phyloP scores from a whole-genome alignment of 2,888 invertebrate genomes.

The Rhyacophila evoluta region DNA sequence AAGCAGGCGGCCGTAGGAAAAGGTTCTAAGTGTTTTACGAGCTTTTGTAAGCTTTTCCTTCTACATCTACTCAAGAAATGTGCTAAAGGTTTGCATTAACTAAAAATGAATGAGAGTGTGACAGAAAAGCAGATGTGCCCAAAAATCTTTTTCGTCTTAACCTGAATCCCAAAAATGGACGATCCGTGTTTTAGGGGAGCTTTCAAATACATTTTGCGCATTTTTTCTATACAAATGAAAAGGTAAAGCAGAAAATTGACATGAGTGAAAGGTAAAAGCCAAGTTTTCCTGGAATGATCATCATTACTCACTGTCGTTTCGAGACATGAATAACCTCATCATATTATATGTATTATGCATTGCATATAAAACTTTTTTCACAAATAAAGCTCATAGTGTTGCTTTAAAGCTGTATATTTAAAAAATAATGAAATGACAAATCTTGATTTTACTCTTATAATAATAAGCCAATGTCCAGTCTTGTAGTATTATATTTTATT shows the following conservation, averaged over 20 bases:
- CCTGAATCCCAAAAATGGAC: constrained; percentile 25
- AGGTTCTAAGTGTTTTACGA: background rate
- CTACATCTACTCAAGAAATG: constrained; percentile 25
- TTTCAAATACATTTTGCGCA: background rate
- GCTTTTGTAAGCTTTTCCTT: constrained; percentile 19
- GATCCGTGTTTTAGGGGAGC: constrained; percentile 8
- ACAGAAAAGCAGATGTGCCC: constrained; percentile 28
- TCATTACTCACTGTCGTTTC: background rate
- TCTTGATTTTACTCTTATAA: no score
- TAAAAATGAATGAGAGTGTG: constrained; percentile 26
- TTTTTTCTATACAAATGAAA: constrained; percentile 11
- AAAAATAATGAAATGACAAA: no score
- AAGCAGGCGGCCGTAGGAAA: background rate
- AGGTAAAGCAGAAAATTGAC: constrained; percentile 13
- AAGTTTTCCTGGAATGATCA: background rate
- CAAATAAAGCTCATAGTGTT: no score
- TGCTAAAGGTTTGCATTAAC: constrained; percentile 29
- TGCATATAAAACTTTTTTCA: no score
- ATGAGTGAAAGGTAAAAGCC: background rate
- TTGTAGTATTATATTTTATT: no score
- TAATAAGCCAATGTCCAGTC: no score
- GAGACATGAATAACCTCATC: background rate
- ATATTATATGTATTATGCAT: no score
- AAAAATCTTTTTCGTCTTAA: background rate
- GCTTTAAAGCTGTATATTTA: no score